Base-by-base conservation (phyloP, 2,888 invertebrate species). In the Trisateles emortualis region DNA sequence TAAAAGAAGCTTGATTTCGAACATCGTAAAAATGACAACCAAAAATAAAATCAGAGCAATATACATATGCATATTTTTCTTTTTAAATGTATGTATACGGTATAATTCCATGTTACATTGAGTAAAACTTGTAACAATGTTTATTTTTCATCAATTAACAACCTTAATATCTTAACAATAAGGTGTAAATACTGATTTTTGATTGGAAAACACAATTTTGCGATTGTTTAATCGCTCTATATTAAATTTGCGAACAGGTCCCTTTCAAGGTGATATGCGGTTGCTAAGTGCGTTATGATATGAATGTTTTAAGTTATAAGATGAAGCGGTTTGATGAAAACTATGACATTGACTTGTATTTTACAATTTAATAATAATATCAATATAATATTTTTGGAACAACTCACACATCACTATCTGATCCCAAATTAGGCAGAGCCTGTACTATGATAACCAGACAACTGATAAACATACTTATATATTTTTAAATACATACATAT, bases 241-340 rank as follows among this genome's bases (percentile, higher is more conserved):
- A 82, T 83, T 78, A 79, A 79, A 80, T 80, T 78, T 55, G 66
- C 61, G 30, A 66, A 74, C 74, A 69, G 68, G 72, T 77, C 76
- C 70, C 73, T 82, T 76, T 74, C 84, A 85, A 86, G 86, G 86
- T 74, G 62, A 74, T 60, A 48, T 54, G 59, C 53, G 46, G 78
- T 81, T 81, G 68, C 68, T 46, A 69, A 71, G 72, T 60, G 67
- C 63, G 41, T 54, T 68, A 54, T 53, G 63, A 57, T 56, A 57
- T 62, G 64, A 60, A 52, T 24, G 41, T 44, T 14, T 70, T 60
- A 71, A 52, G 48, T 50, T 13, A 52, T 13, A 33, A 70, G 51
- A 47, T 46, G 44, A 38, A 50, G 70, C 70, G 64, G 16, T 39
- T 30, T 2, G 1, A 3, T 14, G 1, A 3, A 3, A 9, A 30